Evolutionary conservation across 2,113 vertebrate species (phyloP).

Genomic region (Microcebus jonahi): DNA sequence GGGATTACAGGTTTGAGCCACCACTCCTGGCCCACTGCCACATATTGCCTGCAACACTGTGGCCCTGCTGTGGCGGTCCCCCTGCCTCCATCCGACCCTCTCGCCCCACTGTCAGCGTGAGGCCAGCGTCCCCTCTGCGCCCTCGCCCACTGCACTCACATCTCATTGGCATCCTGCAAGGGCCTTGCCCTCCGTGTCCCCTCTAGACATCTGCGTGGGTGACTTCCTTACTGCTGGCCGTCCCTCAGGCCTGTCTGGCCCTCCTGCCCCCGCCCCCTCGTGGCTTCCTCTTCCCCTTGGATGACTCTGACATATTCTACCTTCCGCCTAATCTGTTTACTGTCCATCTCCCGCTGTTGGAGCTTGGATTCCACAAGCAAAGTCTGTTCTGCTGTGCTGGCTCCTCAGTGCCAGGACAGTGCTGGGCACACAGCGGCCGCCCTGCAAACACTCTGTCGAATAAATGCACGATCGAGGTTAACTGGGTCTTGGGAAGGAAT

Average conservation of each 20-base stretch:
- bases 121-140: too few species aligned
- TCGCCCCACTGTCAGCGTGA: too few species aligned
- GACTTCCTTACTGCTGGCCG: not conserved
- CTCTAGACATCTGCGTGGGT: not conserved
- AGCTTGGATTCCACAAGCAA: not conserved
- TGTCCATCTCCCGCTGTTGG: not conserved
- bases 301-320: too few species aligned
- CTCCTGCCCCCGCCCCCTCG: too few species aligned
- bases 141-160: too few species aligned
- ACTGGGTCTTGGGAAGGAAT: not conserved
- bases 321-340: not conserved
- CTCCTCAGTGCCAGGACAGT: too few species aligned
- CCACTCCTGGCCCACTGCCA: not conserved
- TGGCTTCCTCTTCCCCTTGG: too few species aligned
- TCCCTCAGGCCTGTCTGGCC: too few species aligned
- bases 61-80: too few species aligned
- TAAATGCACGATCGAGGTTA: accelerated
- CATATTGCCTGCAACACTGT: too few species aligned
- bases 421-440: not conserved
- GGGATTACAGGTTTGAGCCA: not conserved
- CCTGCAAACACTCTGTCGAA: not conserved
- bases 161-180: not conserved
- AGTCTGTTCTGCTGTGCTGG: not conserved
- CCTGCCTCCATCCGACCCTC: too few species aligned
- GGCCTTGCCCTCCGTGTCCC: too few species aligned